phyloP scores from a whole-genome alignment of 2,888 invertebrate genomes.

The Tetranychus truncatus region DNA sequence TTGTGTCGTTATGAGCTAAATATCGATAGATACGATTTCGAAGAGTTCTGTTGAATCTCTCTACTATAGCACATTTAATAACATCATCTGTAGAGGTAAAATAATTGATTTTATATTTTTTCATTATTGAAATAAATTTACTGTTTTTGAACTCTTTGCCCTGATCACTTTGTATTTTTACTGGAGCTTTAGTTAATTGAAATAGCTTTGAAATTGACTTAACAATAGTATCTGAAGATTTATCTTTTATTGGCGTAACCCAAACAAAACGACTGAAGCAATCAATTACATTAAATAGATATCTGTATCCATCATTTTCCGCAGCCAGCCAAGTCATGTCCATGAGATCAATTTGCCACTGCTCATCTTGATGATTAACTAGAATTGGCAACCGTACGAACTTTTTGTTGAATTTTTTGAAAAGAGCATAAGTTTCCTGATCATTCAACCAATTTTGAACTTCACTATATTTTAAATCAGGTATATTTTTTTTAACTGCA shows the following conservation, averaged over 20 bases:
- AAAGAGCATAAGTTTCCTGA: slow-evolving; percentile 21
- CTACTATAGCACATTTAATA: slow-evolving; percentile 22
- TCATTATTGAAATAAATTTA: neutral
- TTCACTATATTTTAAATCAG: neutral
- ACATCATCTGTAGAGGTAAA: slow-evolving; percentile 27
- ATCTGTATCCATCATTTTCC: slow-evolving; percentile 26
- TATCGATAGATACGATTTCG: slow-evolving; percentile 28
- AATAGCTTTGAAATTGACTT: no score
- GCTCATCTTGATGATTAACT: slow-evolving; percentile 26
- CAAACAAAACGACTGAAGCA: slow-evolving; percentile 28
- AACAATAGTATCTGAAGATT: slow-evolving; percentile 24
- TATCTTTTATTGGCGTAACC: slow-evolving; percentile 26
- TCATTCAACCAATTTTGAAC: slow-evolving; percentile 17
- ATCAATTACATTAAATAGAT: slow-evolving; percentile 28
- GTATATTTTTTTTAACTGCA: neutral
- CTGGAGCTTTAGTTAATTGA: no score
- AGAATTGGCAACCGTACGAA: slow-evolving; percentile 20
- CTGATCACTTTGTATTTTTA: no score
- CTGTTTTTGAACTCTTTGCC: no score
- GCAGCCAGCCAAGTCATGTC: slow-evolving; percentile 19
- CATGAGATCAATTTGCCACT: slow-evolving; percentile 27
- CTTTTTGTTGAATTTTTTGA: slow-evolving; percentile 15
- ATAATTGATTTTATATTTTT: slow-evolving; percentile 20
- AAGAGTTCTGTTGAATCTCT: slow-evolving; percentile 15
- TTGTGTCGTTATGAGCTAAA: slow-evolving; percentile 26